Evolutionary conservation across 2,113 vertebrate genomes (phyloP), one percentile per base, ranked within the genome.

Genomic region (Colistium nudipinnis): DNA sequence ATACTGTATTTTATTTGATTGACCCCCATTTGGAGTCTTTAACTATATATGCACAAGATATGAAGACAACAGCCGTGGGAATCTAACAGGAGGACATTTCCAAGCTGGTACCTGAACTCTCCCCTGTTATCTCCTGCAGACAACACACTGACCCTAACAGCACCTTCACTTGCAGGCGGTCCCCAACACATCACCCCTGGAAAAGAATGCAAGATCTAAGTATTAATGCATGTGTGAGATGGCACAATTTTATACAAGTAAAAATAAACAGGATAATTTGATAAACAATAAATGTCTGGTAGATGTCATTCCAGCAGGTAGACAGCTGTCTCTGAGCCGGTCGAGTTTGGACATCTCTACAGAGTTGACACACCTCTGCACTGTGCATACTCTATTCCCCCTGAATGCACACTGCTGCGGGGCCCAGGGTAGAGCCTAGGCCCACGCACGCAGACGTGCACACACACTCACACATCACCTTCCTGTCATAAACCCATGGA

Each of bases 351-450:
- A 74, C 27, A 91, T 83, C 68, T 93, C 91, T 25, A 48, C 91
- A 89, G 70, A 91, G 74, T 70, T 86, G 88, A 78, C 41, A 65
- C 77, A 89, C 54, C 3, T 83, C 76, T 66, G 20, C 61, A 76
- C 86, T 76, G 89, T 89, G 89, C 30, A 85, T 83, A 41, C 87
- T 90, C n/a, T 85, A 87, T 30, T 89, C 52, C 71, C 74, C 90
- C 86, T 85, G 81, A 88, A n/a, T n/a, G 77, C 67, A 27, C 85
- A 86, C 80, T 87, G 87, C 30, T 89, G 79, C 43, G 67, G 77
- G 75, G 61, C 71, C 61, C 87, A 70, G 78, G 83, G 83, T 59
- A 94, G 83, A 16, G 87, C 84, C 94, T 95, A 68, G 69, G 67
- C 17, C 43, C 56, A 61, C 60, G 47, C 55, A 31, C 45, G 48